phyloP scores from a whole-genome alignment of 2,113 vertebrate species.

The Felis chaus region DNA sequence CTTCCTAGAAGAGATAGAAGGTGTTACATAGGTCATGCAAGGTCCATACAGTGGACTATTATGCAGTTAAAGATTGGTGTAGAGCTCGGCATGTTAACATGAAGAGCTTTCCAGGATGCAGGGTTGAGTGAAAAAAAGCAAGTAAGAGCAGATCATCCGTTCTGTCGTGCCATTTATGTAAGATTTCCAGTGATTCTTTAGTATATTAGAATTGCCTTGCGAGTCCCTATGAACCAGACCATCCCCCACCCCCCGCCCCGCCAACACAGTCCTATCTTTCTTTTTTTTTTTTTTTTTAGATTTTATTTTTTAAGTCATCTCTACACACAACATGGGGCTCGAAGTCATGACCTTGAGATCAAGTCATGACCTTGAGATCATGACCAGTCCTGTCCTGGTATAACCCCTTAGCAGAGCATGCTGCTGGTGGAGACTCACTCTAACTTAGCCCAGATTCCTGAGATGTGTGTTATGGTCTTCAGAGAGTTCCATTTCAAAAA shows the following conservation, averaged over 20 bases:
- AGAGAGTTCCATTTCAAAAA: neutral
- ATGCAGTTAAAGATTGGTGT: neutral
- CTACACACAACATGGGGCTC: no score
- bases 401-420: accelerated
- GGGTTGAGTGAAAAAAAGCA: neutral
- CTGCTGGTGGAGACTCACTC: no score
- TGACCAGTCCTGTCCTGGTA: no score
- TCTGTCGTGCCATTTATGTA: neutral
- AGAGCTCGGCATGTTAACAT: accelerated
- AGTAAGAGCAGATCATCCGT: no score
- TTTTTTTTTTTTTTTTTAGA: no score
- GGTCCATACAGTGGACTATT: accelerated
- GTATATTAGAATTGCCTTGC: no score
- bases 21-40: neutral
- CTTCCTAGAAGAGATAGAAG: neutral
- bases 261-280: no score
- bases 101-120: neutral
- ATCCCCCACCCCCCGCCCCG: no score
- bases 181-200: neutral
- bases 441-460: accelerated
- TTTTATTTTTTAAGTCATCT: no score
- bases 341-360: no score
- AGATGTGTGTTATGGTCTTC: accelerated
- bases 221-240: neutral
- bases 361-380: no score